Percentiles rank a stretch among this genome's conserved stretches.
Evolutionary conservation across 2,888 invertebrate genomes (phyloP).

Genomic region (Drosophila ezoana): DNA sequence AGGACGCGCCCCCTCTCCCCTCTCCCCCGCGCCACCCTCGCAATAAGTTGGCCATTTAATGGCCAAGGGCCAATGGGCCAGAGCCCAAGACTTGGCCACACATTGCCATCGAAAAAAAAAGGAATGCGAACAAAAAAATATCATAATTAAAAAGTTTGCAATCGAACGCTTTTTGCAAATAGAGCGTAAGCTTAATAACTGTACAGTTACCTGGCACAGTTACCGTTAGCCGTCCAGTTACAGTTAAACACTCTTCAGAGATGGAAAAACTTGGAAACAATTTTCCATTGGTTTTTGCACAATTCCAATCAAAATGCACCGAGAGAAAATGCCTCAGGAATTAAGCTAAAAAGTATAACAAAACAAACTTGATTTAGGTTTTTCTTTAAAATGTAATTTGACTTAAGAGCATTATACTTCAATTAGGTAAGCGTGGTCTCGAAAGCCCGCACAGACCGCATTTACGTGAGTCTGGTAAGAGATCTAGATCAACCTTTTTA

Average conservation of each 20-base stretch:
- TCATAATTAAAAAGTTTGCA: conserved; percentile 54
- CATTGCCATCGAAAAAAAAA: background rate
- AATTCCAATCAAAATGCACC: too few species aligned
- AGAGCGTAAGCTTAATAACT: conserved; percentile 17
- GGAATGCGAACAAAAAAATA: conserved; percentile 8
- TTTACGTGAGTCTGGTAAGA: too few species aligned
- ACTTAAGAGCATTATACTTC: too few species aligned
- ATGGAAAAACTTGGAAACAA: conserved; percentile 4
- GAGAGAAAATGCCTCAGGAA: too few species aligned
- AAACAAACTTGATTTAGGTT: too few species aligned
- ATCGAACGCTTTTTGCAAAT: conserved; percentile 48
- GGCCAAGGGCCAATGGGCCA: conserved; percentile 5
- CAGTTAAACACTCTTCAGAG: background rate
- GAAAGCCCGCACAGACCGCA: too few species aligned
- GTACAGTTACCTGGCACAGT: conserved; percentile 4
- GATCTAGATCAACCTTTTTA: too few species aligned
- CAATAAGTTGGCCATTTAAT: conserved; percentile 7
- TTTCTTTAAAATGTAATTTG: too few species aligned
- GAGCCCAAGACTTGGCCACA: background rate
- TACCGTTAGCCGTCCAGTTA: conserved; percentile 13
- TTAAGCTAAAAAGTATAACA: too few species aligned
- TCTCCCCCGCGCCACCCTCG: background rate
- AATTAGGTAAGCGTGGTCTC: too few species aligned
- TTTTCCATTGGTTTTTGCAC: background rate
- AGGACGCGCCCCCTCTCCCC: conserved; percentile 7